Conservation (phyloP, 2,888 invertebrate species). For the Lepidochrysops patricia region DNA sequence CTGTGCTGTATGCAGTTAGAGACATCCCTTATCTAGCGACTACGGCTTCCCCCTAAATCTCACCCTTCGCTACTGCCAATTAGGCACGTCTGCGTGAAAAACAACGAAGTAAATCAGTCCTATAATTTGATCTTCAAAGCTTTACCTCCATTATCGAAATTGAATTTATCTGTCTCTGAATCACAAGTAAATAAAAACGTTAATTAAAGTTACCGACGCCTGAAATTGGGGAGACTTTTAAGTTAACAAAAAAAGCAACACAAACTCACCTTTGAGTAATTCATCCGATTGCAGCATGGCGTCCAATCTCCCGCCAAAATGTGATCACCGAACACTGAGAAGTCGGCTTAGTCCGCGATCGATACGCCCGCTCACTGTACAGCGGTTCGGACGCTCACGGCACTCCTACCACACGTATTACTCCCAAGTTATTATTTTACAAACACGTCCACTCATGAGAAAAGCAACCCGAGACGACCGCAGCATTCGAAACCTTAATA, state of each 20-base stretch:
- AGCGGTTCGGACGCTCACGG: conserved; percentile 46
- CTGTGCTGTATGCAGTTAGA: no score
- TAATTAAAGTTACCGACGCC: background rate
- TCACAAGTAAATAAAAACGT: no score
- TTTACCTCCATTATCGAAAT: no score
- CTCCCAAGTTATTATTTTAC: conserved; percentile 73
- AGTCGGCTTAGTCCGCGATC: conserved; percentile 58
- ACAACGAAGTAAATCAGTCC: background rate
- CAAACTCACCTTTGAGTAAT: conserved; percentile 26
- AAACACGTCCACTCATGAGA: conserved; percentile 73
- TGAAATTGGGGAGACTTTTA: background rate
- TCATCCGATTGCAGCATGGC: conserved; percentile 33
- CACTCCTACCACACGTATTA: conserved; percentile 62
- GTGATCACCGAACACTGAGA: conserved; percentile 54
- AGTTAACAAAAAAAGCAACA: conserved; percentile 5
- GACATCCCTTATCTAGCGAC: no score
- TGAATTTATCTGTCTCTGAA: no score
- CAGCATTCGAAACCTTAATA: conserved; percentile 73
- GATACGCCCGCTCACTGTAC: conserved; percentile 58
- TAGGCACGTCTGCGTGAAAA: background rate
- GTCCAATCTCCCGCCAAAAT: conserved; percentile 59
- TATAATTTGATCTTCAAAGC: no score
- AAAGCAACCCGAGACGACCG: conserved; percentile 74
- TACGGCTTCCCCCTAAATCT: no score
- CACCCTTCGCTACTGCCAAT: no score